These are phyloP conservation scores for Ranitomeya variabilis DNA, from an alignment of 2,113 vertebrate species.

Conservation along the genomic window DNA sequence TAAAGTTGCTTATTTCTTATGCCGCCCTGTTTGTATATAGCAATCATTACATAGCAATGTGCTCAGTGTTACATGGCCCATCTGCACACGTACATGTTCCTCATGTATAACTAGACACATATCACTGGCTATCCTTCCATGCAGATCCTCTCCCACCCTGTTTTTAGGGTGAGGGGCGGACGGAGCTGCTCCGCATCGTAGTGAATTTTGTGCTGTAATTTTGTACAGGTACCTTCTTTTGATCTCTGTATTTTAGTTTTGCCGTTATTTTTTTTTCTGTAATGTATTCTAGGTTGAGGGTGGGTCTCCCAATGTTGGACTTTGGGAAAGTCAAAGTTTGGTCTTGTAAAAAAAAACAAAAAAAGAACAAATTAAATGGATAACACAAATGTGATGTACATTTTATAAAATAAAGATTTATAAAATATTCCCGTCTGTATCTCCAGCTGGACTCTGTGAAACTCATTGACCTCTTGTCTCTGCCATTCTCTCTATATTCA, in stretches of 20 bases:
- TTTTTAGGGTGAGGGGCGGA: conserved; percentile 32
- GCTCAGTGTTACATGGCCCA: not conserved
- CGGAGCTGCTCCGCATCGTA: conserved; percentile 10
- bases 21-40: conserved; percentile 23
- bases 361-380: conserved; percentile 22
- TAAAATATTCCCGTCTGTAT: conserved; percentile 8
- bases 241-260: conserved; percentile 38
- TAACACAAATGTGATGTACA: conserved; percentile 54
- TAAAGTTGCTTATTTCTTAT: not conserved
- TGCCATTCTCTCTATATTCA: not conserved
- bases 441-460: not conserved
- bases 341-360: conserved; percentile 36
- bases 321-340: conserved; percentile 33
- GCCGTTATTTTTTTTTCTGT: conserved; percentile 25
- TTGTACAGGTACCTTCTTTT: conserved; percentile 28
- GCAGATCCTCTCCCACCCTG: not conserved
- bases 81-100: not conserved
- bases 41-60: not conserved
- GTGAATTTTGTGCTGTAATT: conserved; percentile 53
- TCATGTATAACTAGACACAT: conserved; percentile 26
- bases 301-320: conserved; percentile 14
- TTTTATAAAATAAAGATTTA: conserved; percentile 57
- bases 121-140: not conserved
- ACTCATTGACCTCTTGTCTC: not conserved
- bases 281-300: conserved; percentile 49